Conservation (phyloP, 2,888 invertebrate species). For the Heliconius ismenius region DNA sequence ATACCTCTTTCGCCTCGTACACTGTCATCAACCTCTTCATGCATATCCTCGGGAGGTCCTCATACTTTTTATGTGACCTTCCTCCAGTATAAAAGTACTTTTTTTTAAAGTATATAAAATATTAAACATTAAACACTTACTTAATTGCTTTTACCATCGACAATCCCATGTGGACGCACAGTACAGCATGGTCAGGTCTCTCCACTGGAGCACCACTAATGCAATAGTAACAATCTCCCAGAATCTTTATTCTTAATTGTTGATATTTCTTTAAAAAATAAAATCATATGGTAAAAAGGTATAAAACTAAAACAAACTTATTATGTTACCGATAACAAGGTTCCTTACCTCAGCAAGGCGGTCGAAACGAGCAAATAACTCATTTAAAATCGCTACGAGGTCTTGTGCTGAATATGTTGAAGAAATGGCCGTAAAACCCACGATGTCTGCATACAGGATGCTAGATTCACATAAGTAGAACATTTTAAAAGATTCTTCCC, state of each 20-base stretch:
- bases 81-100: no score
- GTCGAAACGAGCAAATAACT: constrained; percentile 97
- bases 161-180: constrained; percentile 97
- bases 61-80: no score
- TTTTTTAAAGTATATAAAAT: neutral
- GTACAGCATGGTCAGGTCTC: constrained; percentile 93
- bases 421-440: constrained; percentile 97
- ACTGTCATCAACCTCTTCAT: no score
- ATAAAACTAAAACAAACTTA: neutral
- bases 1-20: no score
- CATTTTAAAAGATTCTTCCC: neutral
- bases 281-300: neutral
- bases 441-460: constrained; percentile 98
- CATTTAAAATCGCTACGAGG: constrained; percentile 96
- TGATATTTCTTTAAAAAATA: constrained; percentile 89
- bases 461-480: constrained; percentile 71
- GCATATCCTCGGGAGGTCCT: no score
- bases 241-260: constrained; percentile 96
- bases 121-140: constrained; percentile 80
- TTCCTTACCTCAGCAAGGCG: constrained; percentile 87
- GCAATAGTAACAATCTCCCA: constrained; percentile 99
- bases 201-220: constrained; percentile 97
- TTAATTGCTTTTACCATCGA: constrained; percentile 98
- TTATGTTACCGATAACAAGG: neutral
- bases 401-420: constrained; percentile 97